phyloP scores from a whole-genome alignment of 2,888 invertebrate genomes.

The Zygaena filipendulae region DNA sequence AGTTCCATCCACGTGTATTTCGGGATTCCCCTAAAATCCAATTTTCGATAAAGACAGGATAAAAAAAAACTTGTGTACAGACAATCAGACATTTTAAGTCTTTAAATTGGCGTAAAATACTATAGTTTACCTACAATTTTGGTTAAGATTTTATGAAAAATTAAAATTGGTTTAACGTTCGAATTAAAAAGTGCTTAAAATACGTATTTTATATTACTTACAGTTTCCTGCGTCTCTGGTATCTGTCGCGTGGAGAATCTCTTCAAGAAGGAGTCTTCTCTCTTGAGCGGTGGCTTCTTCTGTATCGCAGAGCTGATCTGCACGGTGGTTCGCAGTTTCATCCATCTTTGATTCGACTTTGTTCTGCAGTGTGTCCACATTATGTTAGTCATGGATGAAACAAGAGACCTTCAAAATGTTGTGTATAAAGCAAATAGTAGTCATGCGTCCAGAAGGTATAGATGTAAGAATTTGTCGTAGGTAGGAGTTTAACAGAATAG shows the following conservation, averaged over 20 bases:
- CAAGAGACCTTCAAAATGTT: conserved; percentile 13
- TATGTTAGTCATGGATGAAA: conserved; percentile 20
- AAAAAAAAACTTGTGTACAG: too few relatives aligned
- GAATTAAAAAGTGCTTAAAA: too few relatives aligned
- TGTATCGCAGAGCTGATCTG: conserved; percentile 90
- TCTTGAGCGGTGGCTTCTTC: conserved; percentile 89
- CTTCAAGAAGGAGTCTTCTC: conserved; percentile 93
- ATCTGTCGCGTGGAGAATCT: conserved; percentile 94
- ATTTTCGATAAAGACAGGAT: too few relatives aligned
- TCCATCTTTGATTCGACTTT: conserved; percentile 95
- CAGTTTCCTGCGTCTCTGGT: conserved; percentile 85
- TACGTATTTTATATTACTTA: conserved; percentile 49
- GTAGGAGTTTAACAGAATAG: conserved; percentile 3
- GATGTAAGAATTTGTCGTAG: conserved; percentile 15
- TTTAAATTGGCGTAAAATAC: too few relatives aligned
- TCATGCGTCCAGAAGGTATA: conserved; percentile 39
- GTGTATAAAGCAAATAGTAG: conserved; percentile 36
- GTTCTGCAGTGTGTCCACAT: too few relatives aligned
- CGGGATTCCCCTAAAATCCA: too few relatives aligned
- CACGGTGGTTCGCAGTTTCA: conserved; percentile 94
- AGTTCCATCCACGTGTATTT: too few relatives aligned
- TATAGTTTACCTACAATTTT: too few relatives aligned
- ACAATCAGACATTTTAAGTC: too few relatives aligned
- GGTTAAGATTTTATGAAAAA: too few relatives aligned
- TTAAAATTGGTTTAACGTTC: too few relatives aligned